These are phyloP conservation scores for Corythornis cristatus DNA, from an alignment of 2,113 vertebrate genomes.

Conservation along the genomic window DNA sequence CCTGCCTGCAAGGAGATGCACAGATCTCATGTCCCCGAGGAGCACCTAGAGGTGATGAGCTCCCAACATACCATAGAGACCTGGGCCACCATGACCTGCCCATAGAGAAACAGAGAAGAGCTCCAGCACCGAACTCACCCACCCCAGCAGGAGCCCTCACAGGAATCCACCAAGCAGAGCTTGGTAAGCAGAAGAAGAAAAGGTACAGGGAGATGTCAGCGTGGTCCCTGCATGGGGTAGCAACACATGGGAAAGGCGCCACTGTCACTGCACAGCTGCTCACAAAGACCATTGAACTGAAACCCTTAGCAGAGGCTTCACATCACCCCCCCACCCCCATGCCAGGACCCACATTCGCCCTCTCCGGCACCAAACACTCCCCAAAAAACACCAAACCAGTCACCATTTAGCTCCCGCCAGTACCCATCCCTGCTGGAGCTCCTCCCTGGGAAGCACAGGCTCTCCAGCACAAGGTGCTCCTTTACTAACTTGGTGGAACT, in stretches of 20 bases:
- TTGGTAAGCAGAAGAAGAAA: background rate
- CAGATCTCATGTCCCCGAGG: background rate
- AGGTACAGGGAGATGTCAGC: background rate
- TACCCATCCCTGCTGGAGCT: background rate
- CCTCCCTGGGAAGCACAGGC: rapidly evolving
- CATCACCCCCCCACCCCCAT: background rate
- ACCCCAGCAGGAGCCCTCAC: background rate
- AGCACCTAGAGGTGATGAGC: background rate
- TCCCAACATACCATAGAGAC: background rate
- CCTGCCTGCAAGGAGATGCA: background rate
- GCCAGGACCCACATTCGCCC: rapidly evolving
- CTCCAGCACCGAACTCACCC: rapidly evolving
- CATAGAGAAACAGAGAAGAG: background rate
- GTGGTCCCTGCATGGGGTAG: rapidly evolving
- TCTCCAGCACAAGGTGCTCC: background rate
- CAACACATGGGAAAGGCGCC: rapidly evolving
- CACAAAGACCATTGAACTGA: background rate
- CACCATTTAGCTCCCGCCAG: background rate
- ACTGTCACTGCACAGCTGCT: background rate
- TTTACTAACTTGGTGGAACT: background rate
- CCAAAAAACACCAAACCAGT: background rate
- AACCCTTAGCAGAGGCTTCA: background rate
- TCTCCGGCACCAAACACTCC: background rate
- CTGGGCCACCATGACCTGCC: background rate
- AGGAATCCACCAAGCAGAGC: background rate